phyloP scores from a whole-genome alignment of 2,113 vertebrate genomes.

The Rallus limicola region DNA sequence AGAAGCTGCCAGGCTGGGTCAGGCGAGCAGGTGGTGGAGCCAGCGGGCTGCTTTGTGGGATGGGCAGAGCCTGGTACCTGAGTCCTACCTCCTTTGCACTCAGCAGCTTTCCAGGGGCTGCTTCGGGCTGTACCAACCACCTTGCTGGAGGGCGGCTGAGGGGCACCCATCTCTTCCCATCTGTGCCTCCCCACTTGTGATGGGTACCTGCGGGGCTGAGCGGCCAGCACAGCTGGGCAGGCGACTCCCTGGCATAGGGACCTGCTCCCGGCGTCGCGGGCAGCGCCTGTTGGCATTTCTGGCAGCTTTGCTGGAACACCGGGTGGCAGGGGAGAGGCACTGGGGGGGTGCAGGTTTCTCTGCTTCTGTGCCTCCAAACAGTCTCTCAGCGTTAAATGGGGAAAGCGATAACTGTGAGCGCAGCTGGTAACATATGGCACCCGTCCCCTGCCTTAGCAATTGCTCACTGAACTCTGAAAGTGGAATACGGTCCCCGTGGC shows the following conservation, averaged over 20 bases:
- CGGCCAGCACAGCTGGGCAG: not conserved
- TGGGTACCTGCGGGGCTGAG: accelerated
- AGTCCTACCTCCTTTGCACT: not conserved
- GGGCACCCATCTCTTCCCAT: not conserved
- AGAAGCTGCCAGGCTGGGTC: not conserved
- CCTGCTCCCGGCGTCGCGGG: accelerated
- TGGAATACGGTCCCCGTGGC: constrained; percentile 27
- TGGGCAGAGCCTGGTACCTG: not conserved
- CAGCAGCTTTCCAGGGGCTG: not conserved
- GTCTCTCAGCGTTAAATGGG: not conserved
- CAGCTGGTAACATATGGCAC: constrained; percentile 72
- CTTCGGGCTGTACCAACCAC: accelerated
- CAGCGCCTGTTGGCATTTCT: constrained; percentile 17
- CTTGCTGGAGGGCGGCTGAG: not conserved
- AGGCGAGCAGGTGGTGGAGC: not conserved
- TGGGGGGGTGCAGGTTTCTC: not conserved
- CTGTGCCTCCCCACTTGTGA: accelerated
- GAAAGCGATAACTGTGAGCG: not conserved
- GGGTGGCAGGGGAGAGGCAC: not conserved
- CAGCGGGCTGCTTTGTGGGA: not conserved
- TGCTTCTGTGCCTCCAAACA: not conserved
- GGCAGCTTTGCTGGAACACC: not conserved
- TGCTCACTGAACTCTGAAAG: constrained; percentile 71
- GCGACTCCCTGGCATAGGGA: not conserved
- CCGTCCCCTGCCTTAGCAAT: constrained; percentile 63